Percentiles rank a stretch among this genome's conserved stretches.
phyloP scores from a whole-genome alignment of 2,888 invertebrate genomes.

The Ophion ventricosus region DNA sequence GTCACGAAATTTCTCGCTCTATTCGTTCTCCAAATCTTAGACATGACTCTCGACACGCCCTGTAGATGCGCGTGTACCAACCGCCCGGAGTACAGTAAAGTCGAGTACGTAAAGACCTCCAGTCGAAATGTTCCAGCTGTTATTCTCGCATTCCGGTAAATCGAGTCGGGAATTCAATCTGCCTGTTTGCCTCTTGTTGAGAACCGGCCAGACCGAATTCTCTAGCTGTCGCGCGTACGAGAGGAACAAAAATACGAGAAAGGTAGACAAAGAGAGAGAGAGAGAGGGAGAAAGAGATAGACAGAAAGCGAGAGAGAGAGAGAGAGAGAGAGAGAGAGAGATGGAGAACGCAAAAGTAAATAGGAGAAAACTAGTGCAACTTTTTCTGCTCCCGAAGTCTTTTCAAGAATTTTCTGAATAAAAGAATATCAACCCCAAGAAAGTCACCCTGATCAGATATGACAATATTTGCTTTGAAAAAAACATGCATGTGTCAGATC shows the following conservation, averaged over 20 bases:
- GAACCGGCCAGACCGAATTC: conserved; percentile 51
- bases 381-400: conserved; percentile 27
- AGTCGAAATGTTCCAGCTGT: conserved; percentile 73
- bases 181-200: conserved; percentile 75
- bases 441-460: neutral
- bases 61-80: neutral
- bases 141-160: conserved; percentile 80
- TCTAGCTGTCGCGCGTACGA: conserved; percentile 42
- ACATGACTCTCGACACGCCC: conserved; percentile 1
- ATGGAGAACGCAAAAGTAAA: conserved; percentile 19
- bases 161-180: conserved; percentile 80
- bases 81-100: conserved; percentile 12
- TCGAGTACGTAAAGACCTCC: conserved; percentile 48
- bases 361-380: neutral
- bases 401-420: neutral
- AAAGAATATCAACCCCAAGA: neutral
- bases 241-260: conserved; percentile 31
- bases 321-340: conserved; percentile 17
- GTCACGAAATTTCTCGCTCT: conserved; percentile 12
- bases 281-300: conserved; percentile 16
- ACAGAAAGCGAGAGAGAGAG: neutral
- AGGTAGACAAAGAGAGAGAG: conserved; percentile 22
- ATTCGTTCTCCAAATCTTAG: conserved; percentile 54
- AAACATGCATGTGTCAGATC: conserved; percentile 21
- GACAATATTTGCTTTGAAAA: neutral